Evolutionary conservation across 2,797 vertebrate genomes (phyloP), one percentile per base, ranked within the genome.

Genomic region (Mormyrus hasselquistii): DNA sequence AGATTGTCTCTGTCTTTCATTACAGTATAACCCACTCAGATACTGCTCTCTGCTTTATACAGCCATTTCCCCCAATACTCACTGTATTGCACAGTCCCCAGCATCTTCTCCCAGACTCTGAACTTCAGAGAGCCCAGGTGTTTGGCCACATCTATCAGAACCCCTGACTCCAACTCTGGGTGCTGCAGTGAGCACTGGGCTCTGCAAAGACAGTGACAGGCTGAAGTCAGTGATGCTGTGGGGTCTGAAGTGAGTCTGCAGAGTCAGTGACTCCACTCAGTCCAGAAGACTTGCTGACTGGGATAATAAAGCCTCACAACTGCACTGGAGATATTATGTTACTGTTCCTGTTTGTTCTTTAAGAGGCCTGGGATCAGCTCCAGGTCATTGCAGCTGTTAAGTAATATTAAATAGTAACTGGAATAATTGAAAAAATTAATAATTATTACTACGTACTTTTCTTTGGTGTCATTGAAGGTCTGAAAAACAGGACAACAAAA

Each of bases 41-140:
- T 55, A 4, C 14, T 55, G 52, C 52, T 14, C 52, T 55, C 52
- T 16, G 52, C 52, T 19, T 55, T 55, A 55, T 55, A 16, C 14
- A 19, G 52, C 52, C 14, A 53, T 22, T 59, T 59, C n/a, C 4
- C n/a, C 57, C n/a, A 62, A 7, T 62, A 87, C 86, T 87, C 55
- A 87, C 86, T 87, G 86, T 87, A 87, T n/a, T 47, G 34, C 4
- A 87, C 53, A 3, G 19, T 59, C 53, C 16, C 55, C 55, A 87
- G 59, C 87, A 88, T 88, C 87, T 88, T 88, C 87, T 88, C 57
- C 87, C 87, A 88, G 57, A 88, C 59, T 34, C 8, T 65, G 87
- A 65, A 88, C 38, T 25, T 69, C 59, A 88, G 87, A 69, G 57
- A 65, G 5, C 57, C 59, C 55, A 50, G 87, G 87, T 88, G 87